Evolutionary conservation across 1,140 invertebrate species (phyloP).

Genomic region (Chironomus tepperi): DNA sequence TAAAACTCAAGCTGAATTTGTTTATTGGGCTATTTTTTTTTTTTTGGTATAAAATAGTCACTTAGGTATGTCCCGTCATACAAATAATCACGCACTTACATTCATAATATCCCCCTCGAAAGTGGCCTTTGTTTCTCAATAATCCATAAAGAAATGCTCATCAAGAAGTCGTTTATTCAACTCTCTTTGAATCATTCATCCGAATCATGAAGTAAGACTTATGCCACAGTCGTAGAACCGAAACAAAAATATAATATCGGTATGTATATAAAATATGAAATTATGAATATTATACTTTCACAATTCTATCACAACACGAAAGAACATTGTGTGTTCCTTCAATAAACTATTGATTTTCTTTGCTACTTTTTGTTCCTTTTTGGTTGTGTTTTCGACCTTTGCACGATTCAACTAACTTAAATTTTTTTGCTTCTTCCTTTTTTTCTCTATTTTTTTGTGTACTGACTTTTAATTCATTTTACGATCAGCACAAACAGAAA

Average conservation of each 20-base stretch:
- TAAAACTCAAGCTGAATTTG: not conserved
- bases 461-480: not conserved
- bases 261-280: not conserved
- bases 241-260: not conserved
- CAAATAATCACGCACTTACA: not conserved
- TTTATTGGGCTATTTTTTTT: too few relatives aligned
- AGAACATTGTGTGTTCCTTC: not conserved
- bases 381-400: not conserved
- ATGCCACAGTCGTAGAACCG: not conserved
- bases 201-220: too few relatives aligned
- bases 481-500: not conserved
- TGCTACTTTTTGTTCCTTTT: not conserved
- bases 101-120: not conserved
- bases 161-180: not conserved
- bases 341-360: not conserved
- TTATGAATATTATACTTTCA: not conserved
- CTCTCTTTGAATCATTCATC: not conserved
- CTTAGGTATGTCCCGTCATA: not conserved
- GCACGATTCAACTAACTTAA: not conserved
- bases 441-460: not conserved
- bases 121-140: not conserved
- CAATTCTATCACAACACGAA: conserved; percentile 12
- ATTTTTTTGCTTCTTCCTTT: not conserved
- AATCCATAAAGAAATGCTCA: not conserved
- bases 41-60: too few relatives aligned